These are phyloP conservation scores for Anniella stebbinsi DNA, from an alignment of 2,797 vertebrate genomes.

Conservation along the genomic window DNA sequence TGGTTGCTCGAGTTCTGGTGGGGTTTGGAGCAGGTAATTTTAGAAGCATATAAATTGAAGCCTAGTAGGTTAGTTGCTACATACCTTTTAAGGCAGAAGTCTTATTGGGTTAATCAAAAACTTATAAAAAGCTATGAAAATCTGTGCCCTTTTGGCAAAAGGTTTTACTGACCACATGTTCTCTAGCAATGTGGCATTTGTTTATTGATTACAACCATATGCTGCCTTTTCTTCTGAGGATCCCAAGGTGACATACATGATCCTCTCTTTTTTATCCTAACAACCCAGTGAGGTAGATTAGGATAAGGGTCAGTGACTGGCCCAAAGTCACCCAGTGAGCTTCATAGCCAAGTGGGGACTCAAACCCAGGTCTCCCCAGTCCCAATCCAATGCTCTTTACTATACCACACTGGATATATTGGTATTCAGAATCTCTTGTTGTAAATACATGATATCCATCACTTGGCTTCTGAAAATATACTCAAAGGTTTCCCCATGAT, in stretches of 20 bases:
- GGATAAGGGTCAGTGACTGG: no score
- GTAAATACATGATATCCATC: neutral
- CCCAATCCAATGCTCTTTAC: no score
- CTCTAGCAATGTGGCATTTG: neutral
- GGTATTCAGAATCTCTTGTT: neutral
- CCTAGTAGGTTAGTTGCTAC: accelerated
- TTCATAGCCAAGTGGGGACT: no score
- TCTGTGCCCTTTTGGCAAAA: neutral
- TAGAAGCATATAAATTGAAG: constrained; percentile 73
- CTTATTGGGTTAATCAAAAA: neutral
- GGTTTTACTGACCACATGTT: neutral
- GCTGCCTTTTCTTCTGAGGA: no score
- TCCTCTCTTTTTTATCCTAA: no score
- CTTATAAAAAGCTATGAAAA: neutral
- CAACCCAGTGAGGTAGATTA: no score
- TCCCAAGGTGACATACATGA: no score
- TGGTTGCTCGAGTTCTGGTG: constrained; percentile 89
- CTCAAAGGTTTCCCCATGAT: neutral
- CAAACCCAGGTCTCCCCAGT: no score
- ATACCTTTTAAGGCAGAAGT: neutral
- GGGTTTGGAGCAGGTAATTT: constrained; percentile 95
- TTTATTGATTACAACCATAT: no score
- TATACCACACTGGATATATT: no score
- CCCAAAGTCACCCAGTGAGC: no score
- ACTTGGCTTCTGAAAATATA: constrained; percentile 2